Base-by-base conservation (phyloP, 2,113 vertebrate genomes). In the Orcinus orca region DNA sequence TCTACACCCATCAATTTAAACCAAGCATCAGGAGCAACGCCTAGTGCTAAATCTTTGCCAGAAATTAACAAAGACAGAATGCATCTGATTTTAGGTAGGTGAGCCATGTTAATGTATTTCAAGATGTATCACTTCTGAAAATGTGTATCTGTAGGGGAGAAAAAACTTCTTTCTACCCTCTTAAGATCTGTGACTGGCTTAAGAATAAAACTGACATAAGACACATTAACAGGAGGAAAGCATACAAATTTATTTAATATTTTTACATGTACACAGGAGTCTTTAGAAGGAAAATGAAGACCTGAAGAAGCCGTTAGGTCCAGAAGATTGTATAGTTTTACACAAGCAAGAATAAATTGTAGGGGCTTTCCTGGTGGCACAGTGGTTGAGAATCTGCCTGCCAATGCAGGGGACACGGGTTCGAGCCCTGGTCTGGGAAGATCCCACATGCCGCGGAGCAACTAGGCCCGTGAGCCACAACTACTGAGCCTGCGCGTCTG, bases 61-160 rank as follows among this genome's bases (percentile, higher is more conserved):
- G 99, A 99, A 95, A 98, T 99, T 4, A 99, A 99, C 96, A 99
- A 99, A 98, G 99, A 99, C 98, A 98, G 99, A 97, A 99, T 99
- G 99, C 99, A 99, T 95, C 99, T 99, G 86, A 99, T 99, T 98
- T 98, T 99, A 98, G 99, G 99, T 99, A 98, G 98, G 97, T 93
- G 68, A 73, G 50, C 70, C 90, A 31, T 23, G 47, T 41, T 94
- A 60, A 53, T 62, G 4, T 79, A 36, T 86, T 86, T 93, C 36
- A n/a, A 83, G 77, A 33, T 91, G 67, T 44, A 83, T 79, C 73
- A 74, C 41, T 95, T 91, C 11, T 96, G 79, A 96, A 92, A 95
- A 91, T 81, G 65, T 3, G 1, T 73, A 20, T 73, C 41, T 71
- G 20, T 62, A 71, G 82, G 58, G 17, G 26, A 87, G 23, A 84